Evolutionary conservation across 2,888 invertebrate species (phyloP).

Genomic region (Harmothoe impar): DNA sequence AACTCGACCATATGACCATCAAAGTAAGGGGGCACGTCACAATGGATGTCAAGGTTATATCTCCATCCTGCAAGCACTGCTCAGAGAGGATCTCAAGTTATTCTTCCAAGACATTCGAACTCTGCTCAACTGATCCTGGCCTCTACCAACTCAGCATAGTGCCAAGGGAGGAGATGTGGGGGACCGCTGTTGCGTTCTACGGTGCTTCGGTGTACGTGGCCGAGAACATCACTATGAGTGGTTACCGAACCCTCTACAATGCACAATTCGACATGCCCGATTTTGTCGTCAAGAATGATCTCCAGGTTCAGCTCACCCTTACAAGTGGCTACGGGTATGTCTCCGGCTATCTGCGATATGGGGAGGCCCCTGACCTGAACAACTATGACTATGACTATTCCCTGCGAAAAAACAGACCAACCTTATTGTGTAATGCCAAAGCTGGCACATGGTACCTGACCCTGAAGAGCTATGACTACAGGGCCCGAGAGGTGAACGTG

Average conservation of each 20-base stretch:
- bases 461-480: not conserved
- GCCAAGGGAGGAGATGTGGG: slow-evolving; percentile 25
- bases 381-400: slow-evolving; percentile 41
- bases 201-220: not conserved
- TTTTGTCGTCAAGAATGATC: not conserved
- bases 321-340: slow-evolving; percentile 15
- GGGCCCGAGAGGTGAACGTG: not conserved
- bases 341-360: slow-evolving; percentile 2
- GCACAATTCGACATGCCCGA: slow-evolving; percentile 15
- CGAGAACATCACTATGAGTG: not conserved
- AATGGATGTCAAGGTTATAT: not conserved
- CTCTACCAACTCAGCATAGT: slow-evolving; percentile 39
- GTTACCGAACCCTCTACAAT: not conserved
- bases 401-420: not conserved
- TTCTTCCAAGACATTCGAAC: not conserved
- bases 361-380: not conserved
- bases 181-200: slow-evolving; percentile 12
- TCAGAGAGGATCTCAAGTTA: not conserved
- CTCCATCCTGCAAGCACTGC: slow-evolving; percentile 34
- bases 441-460: slow-evolving; percentile 35
- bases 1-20: slow-evolving; percentile 34
- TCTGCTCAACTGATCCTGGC: not conserved
- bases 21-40: not conserved
- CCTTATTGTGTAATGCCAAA: slow-evolving; percentile 17
- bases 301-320: not conserved